Percentiles rank a stretch among this genome's conserved stretches.
Evolutionary conservation across 2,797 vertebrate species (phyloP).

Genomic region (Lepilemur septentrionalis): DNA sequence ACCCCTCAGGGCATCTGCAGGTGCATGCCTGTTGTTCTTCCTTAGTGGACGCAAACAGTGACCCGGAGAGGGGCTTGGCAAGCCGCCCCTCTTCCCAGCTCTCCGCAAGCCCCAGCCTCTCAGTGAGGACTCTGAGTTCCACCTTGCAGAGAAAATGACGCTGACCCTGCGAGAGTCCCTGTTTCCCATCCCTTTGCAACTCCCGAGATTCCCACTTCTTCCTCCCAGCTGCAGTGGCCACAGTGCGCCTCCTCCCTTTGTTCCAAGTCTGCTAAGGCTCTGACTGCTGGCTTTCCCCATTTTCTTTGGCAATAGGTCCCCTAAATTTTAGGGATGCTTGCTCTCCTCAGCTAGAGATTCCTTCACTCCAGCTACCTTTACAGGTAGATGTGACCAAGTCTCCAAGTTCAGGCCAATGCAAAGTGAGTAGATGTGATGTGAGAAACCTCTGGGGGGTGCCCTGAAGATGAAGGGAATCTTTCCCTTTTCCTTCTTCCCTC

Average conservation of each 20-base stretch:
- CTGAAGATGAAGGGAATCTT: not conserved
- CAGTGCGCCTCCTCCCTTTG: not conserved
- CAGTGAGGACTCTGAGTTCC: not conserved
- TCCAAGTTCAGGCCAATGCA: not conserved
- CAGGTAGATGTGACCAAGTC: not conserved
- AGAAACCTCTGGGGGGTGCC: not conserved
- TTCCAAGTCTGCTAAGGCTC: not conserved
- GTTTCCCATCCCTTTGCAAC: not conserved
- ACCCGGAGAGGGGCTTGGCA: not conserved
- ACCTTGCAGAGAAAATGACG: not conserved
- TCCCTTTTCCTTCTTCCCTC: not conserved
- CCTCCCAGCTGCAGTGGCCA: not conserved
- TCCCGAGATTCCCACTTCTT: not conserved
- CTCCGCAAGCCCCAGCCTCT: not conserved
- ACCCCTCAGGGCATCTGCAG: not conserved
- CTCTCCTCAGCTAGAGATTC: not conserved
- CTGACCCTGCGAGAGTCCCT: not conserved
- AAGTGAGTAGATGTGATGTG: not conserved
- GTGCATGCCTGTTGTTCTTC: not conserved
- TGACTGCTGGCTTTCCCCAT: not conserved
- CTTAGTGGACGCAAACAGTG: accelerated
- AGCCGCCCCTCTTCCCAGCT: not conserved
- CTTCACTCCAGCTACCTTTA: not conserved
- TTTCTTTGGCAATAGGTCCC: not conserved
- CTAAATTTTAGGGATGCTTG: not conserved